Conservation (phyloP, 53 echinoderm and acorn worm genomes). For the Paelopatides confundens region DNA sequence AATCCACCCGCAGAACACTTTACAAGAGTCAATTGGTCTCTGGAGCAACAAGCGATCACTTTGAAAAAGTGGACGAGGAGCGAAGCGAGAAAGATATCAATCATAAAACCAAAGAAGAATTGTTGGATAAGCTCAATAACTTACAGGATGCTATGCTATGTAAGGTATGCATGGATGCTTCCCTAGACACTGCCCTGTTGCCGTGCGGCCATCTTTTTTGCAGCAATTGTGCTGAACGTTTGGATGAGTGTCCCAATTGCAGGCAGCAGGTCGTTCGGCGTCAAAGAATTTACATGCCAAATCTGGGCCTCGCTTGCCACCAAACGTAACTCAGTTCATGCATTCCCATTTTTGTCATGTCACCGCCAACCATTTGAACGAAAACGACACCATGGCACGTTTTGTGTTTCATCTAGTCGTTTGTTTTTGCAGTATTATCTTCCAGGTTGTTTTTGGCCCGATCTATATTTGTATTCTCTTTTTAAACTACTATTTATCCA, state of each 20-base stretch:
- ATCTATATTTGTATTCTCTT: no score
- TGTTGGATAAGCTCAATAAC: slow-evolving; percentile 68
- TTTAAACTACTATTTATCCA: no score
- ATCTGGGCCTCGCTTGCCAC: background rate
- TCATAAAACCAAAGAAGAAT: slow-evolving; percentile 15
- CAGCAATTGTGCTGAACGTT: slow-evolving; percentile 68
- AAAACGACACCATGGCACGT: no score
- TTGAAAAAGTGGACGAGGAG: background rate
- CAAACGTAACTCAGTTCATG: background rate
- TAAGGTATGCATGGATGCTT: slow-evolving; percentile 90
- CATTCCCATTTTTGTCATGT: background rate
- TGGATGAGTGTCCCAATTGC: slow-evolving; percentile 80
- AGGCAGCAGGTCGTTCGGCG: slow-evolving; percentile 70
- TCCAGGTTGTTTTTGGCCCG: background rate
- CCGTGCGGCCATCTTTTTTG: slow-evolving; percentile 95
- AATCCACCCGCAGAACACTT: slow-evolving; percentile 77
- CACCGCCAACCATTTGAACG: background rate
- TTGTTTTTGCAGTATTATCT: background rate
- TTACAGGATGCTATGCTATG: slow-evolving; percentile 76
- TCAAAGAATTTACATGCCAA: slow-evolving; percentile 78
- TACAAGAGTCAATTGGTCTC: slow-evolving; percentile 47
- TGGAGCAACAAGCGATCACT: slow-evolving; percentile 10
- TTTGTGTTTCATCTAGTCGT: background rate
- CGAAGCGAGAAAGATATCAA: background rate
- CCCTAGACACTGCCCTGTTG: slow-evolving; percentile 78